phyloP scores from a whole-genome alignment of 2,888 invertebrate species.

The Synanthedon andrenaeformis region DNA sequence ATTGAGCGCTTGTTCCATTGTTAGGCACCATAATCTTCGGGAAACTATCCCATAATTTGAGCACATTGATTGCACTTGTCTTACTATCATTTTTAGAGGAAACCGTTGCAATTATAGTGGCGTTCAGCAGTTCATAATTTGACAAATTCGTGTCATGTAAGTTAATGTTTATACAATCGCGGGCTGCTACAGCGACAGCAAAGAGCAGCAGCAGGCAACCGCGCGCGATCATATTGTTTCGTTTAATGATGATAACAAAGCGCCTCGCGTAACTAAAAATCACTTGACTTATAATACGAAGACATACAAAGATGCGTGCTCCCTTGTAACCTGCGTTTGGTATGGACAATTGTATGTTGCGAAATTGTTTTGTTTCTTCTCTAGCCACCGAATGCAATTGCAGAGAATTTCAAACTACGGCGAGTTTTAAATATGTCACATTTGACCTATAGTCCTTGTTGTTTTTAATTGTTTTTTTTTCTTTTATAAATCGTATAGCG shows the following conservation, averaged over 20 bases:
- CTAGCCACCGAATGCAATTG: background rate
- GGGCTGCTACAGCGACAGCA: conserved; percentile 28
- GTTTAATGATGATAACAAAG: conserved; percentile 32
- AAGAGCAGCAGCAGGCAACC: conserved; percentile 41
- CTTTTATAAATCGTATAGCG: no score
- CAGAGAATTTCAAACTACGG: background rate
- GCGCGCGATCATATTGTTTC: conserved; percentile 52
- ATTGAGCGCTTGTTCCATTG: conserved; percentile 56
- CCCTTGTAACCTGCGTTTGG: background rate
- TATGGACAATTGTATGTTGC: conserved; percentile 25
- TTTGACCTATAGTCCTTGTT: no score
- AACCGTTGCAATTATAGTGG: conserved; percentile 36
- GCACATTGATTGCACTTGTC: conserved; percentile 30
- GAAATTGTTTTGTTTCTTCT: conserved; percentile 12
- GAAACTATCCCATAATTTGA: conserved; percentile 50
- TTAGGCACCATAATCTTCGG: conserved; percentile 56
- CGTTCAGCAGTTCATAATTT: conserved; percentile 24
- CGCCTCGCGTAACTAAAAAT: no score
- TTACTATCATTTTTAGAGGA: conserved; percentile 36
- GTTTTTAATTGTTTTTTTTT: no score
- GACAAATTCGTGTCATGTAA: conserved; percentile 28
- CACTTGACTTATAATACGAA: background rate
- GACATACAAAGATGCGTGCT: background rate
- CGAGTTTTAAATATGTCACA: no score
- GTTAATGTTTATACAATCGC: conserved; percentile 59